A percentile compares a stretch with the other conserved stretches of the same genome.
Evolutionary conservation across 2,113 vertebrate species (phyloP).

Genomic region (Aegithalos caudatus): DNA sequence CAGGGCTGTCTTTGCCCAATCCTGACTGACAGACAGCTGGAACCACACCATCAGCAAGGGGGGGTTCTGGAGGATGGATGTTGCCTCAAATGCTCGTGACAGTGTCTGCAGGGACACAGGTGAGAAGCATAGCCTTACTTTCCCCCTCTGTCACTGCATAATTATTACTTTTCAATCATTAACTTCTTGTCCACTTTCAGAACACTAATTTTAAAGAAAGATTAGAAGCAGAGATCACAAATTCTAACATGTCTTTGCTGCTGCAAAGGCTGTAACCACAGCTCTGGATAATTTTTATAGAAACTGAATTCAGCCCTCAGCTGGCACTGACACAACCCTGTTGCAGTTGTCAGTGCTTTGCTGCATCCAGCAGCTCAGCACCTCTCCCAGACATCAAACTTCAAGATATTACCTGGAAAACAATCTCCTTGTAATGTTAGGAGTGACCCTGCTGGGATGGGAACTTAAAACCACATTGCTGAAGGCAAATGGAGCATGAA

Average conservation of each 20-base stretch:
- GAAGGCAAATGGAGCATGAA: background rate
- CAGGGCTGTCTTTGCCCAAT: accelerated
- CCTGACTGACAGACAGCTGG: background rate
- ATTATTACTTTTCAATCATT: background rate
- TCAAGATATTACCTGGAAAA: background rate
- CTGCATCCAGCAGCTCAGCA: background rate
- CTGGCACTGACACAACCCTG: background rate
- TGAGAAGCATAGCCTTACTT: accelerated
- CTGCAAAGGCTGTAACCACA: background rate
- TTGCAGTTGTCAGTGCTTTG: background rate
- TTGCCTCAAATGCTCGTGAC: accelerated
- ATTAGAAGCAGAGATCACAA: background rate
- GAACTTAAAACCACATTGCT: accelerated
- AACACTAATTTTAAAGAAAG: background rate
- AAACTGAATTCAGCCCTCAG: background rate
- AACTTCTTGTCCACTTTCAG: background rate
- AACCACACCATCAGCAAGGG: accelerated
- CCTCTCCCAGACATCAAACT: background rate
- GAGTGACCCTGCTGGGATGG: background rate
- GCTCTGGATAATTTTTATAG: background rate
- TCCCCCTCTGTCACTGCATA: background rate
- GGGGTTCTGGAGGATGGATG: background rate
- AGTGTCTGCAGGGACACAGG: background rate
- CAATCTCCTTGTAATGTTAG: background rate
- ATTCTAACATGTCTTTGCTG: background rate